These are phyloP conservation scores for Lycocerus yunnanus DNA, from an alignment of 2,888 invertebrate genomes.

Conservation along the genomic window DNA sequence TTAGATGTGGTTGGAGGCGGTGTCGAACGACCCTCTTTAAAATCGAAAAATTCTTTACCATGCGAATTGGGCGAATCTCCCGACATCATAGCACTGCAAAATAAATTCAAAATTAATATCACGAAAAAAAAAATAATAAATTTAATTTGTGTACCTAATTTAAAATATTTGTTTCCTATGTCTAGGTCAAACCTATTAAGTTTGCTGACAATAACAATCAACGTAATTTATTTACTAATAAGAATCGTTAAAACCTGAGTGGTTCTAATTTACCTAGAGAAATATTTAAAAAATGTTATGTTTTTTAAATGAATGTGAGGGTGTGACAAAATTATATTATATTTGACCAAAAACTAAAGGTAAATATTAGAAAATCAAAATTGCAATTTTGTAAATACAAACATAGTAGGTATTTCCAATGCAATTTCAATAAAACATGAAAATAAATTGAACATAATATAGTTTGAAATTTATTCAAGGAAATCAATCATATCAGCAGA, in stretches of 20 bases:
- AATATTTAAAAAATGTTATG: no score
- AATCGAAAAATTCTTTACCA: constrained; percentile 34
- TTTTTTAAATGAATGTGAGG: no score
- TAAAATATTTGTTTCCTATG: background rate
- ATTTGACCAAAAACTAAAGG: no score
- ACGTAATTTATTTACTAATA: background rate
- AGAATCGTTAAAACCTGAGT: background rate
- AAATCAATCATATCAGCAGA: background rate
- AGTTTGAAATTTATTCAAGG: background rate
- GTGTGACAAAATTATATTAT: no score
- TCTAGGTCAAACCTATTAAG: background rate
- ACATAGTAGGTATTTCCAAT: no score
- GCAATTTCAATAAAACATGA: background rate
- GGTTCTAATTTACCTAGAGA: background rate
- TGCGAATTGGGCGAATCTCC: constrained; percentile 42
- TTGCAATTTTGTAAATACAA: no score
- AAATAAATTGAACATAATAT: background rate
- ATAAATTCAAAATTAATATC: constrained; percentile 28
- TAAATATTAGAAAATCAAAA: no score
- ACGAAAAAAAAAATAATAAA: background rate
- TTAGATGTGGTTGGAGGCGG: constrained; percentile 41
- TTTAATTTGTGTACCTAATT: background rate
- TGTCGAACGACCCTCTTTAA: constrained; percentile 37
- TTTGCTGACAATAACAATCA: background rate
- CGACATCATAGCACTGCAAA: constrained; percentile 46